Evolutionary conservation across 1,140 invertebrate genomes (phyloP).

Genomic region (Octopus bimaculoides): DNA sequence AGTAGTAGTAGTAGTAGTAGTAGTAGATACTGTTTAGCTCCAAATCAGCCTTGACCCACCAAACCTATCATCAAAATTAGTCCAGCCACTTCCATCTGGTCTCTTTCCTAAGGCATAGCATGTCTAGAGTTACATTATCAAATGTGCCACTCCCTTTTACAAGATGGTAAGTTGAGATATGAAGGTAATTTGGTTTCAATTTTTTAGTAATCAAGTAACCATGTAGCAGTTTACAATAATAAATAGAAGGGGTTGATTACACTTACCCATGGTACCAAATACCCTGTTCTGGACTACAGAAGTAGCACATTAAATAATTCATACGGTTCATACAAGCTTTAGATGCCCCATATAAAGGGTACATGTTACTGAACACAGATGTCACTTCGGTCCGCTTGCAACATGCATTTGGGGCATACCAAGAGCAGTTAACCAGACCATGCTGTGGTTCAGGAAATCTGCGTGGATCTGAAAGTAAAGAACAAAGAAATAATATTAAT

Average conservation of each 20-base stretch:
- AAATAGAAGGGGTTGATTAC: neutral
- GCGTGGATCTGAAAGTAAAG: conserved; percentile 41
- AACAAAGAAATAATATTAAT: neutral
- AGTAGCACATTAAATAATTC: conserved; percentile 59
- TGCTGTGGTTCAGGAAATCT: conserved; percentile 39
- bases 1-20: no score
- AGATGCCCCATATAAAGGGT: conserved; percentile 48
- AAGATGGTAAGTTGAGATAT: no score
- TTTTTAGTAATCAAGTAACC: no score
- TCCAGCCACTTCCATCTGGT: no score
- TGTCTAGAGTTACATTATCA: no score
- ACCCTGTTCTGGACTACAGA: conserved; percentile 57
- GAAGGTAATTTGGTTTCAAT: no score
- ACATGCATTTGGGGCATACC: conserved; percentile 54
- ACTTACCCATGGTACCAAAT: conserved; percentile 53
- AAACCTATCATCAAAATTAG: no score
- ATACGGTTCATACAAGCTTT: conserved; percentile 50
- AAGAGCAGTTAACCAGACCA: conserved; percentile 57
- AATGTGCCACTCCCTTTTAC: no score
- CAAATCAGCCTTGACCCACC: no score
- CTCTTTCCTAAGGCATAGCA: no score
- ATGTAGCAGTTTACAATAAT: no score
- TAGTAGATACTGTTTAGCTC: no score
- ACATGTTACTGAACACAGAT: conserved; percentile 56
- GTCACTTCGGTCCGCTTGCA: conserved; percentile 59